These are phyloP conservation scores for Amazona guildingii DNA, from an alignment of 2,113 vertebrate species.

Conservation along the genomic window DNA sequence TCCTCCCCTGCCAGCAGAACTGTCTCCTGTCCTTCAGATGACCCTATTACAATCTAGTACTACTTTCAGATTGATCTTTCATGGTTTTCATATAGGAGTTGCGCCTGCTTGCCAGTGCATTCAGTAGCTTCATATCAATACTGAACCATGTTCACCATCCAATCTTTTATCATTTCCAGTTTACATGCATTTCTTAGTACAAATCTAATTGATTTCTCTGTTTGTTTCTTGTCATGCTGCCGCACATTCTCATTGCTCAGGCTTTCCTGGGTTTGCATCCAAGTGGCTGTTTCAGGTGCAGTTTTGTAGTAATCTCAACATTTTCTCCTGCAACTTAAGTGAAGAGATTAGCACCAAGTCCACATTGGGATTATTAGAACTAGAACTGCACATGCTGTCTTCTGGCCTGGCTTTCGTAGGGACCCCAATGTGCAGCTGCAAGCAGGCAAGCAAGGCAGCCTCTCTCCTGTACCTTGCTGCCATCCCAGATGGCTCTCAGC, in stretches of 20 bases:
- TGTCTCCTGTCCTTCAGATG: neutral
- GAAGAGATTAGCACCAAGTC: neutral
- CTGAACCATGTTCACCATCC: neutral
- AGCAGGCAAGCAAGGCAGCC: neutral
- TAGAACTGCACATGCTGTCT: neutral
- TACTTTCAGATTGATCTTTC: neutral
- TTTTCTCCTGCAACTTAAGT: neutral
- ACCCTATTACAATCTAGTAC: neutral
- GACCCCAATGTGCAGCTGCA: neutral
- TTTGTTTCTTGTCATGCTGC: neutral
- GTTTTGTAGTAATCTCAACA: neutral
- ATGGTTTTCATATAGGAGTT: neutral
- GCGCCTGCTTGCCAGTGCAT: neutral
- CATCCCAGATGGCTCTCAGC: neutral
- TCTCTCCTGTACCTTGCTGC: neutral
- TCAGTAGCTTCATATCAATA: neutral
- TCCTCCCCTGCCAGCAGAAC: neutral
- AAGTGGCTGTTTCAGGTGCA: neutral
- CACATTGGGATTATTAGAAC: neutral
- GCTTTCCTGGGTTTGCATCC: neutral
- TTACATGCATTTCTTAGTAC: neutral
- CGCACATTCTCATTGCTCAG: neutral
- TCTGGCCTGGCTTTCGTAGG: accelerated
- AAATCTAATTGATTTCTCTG: neutral
- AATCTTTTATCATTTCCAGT: neutral